phyloP scores from a whole-genome alignment of 2,797 vertebrate species.

The Valencia hispanica region DNA sequence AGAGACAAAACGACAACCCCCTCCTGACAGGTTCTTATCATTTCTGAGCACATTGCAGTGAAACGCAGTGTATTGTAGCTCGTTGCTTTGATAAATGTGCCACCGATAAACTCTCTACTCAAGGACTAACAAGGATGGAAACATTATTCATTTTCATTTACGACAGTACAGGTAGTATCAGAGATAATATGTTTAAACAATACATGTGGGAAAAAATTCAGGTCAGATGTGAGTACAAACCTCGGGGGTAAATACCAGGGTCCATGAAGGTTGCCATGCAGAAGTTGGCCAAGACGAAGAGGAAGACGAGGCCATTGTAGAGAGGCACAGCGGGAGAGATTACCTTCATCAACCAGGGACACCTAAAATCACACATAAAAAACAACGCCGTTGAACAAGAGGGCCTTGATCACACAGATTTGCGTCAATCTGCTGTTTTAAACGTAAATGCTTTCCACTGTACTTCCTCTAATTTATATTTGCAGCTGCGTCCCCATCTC shows the following conservation, averaged over 20 bases:
- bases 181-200: slow-evolving; percentile 9
- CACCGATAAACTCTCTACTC: slow-evolving; percentile 17
- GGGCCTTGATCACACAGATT: not conserved
- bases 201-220: not conserved
- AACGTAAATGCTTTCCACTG: not conserved
- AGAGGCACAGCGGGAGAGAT: slow-evolving; percentile 93
- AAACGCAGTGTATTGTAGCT: slow-evolving; percentile 2
- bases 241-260: slow-evolving; percentile 96
- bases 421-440: too few relatives aligned
- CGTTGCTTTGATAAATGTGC: slow-evolving; percentile 29
- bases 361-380: slow-evolving; percentile 79
- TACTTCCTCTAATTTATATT: too few relatives aligned
- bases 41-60: slow-evolving; percentile 40
- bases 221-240: slow-evolving; percentile 41
- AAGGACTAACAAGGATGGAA: not conserved
- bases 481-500: too few relatives aligned
- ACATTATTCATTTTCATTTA: slow-evolving; percentile 18
- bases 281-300: slow-evolving; percentile 99
- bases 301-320: slow-evolving; percentile 98
- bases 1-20: slow-evolving; percentile 15
- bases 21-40: slow-evolving; percentile 55
- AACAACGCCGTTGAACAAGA: slow-evolving; percentile 2
- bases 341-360: slow-evolving; percentile 94
- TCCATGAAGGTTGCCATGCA: slow-evolving; percentile 99
- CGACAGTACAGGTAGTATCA: not conserved